These are phyloP conservation scores for Amazonetta brasiliensis DNA, from an alignment of 2,797 vertebrate genomes.

Conservation along the genomic window DNA sequence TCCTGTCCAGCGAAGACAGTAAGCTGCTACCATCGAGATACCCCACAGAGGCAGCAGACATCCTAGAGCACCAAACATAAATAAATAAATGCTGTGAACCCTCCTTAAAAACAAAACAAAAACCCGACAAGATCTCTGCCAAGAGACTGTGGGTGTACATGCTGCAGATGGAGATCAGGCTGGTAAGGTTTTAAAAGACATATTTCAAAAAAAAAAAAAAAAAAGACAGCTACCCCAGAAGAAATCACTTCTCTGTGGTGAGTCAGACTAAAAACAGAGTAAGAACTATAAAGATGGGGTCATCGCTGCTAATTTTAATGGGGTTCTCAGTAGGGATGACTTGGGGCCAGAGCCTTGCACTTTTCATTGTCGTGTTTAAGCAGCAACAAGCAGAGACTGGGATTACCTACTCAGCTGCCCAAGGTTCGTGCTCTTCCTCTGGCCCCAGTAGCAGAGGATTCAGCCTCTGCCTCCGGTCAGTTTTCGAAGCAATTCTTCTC, in stretches of 20 bases:
- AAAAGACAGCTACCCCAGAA: neutral
- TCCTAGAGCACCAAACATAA: neutral
- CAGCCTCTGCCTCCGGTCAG: neutral
- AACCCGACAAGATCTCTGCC: neutral
- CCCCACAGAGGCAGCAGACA: neutral
- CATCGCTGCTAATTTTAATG: neutral
- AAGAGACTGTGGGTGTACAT: neutral
- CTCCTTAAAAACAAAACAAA: neutral
- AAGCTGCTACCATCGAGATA: neutral
- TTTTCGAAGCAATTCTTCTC: neutral
- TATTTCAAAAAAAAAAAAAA: neutral
- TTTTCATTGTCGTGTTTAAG: accelerated
- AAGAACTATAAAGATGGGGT: neutral
- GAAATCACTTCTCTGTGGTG: neutral
- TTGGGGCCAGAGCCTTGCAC: neutral
- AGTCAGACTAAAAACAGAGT: neutral
- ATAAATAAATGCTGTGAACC: neutral
- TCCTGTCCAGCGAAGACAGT: neutral
- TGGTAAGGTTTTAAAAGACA: neutral
- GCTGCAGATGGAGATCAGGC: neutral
- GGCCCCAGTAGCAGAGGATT: accelerated
- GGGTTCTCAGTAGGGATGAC: neutral
- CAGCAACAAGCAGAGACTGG: neutral
- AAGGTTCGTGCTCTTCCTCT: neutral
- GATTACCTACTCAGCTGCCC: accelerated